Evolutionary conservation across 1,140 invertebrate genomes (phyloP).

Genomic region (Pemphigus obesinymphae): DNA sequence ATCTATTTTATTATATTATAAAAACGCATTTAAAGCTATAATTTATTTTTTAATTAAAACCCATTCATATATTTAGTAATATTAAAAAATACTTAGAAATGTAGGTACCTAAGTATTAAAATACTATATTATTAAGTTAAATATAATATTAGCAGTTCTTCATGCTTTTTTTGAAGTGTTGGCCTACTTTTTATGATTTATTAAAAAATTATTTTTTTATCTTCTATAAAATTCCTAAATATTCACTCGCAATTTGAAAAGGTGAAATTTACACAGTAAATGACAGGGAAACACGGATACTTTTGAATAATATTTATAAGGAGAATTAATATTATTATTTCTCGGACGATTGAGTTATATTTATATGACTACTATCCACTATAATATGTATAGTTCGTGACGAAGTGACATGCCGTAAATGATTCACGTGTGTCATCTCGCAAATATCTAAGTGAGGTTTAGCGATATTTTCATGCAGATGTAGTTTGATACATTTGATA

Average conservation of each 20-base stretch:
- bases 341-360: background rate
- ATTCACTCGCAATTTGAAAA: background rate
- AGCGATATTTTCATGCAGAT: no score
- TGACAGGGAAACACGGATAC: background rate
- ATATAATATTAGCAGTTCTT: background rate
- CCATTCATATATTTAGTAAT: no score
- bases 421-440: no score
- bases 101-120: conserved; percentile 16
- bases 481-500: background rate
- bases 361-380: background rate
- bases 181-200: background rate
- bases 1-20: no score
- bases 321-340: background rate
- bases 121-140: background rate
- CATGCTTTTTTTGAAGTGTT: background rate
- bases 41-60: no score
- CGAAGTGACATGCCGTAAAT: background rate
- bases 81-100: no score
- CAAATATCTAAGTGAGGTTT: background rate
- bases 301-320: background rate
- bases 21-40: no score
- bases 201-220: background rate
- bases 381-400: background rate
- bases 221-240: background rate
- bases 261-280: background rate